A percentile compares a stretch with the other conserved stretches of the same genome.
Evolutionary conservation across 1,140 invertebrate genomes (phyloP).

Genomic region (Augochlora pura): DNA sequence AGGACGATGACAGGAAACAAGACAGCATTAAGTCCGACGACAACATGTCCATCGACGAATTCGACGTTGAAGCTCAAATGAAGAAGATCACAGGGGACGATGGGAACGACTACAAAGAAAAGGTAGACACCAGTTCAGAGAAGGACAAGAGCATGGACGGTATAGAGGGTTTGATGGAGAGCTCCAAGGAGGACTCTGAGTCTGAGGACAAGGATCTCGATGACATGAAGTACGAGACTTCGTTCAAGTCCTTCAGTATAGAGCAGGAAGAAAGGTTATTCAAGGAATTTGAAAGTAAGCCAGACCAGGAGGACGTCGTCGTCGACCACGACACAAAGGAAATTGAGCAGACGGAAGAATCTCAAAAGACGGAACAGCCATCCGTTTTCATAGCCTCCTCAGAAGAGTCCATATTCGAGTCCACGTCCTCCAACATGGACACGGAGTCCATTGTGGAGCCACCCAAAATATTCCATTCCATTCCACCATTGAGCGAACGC

Average conservation of each 20-base stretch:
- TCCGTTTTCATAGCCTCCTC: constrained; percentile 36
- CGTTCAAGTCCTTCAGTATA: constrained; percentile 64
- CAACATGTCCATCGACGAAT: constrained; percentile 74
- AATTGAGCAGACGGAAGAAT: constrained; percentile 25
- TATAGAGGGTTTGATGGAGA: constrained; percentile 77
- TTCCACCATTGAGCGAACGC: constrained; percentile 76
- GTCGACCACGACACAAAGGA: constrained; percentile 29
- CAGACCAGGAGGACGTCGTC: not conserved
- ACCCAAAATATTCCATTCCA: constrained; percentile 71
- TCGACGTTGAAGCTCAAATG: constrained; percentile 78
- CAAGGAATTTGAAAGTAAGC: constrained; percentile 37
- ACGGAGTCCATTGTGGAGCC: constrained; percentile 56
- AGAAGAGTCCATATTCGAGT: constrained; percentile 69
- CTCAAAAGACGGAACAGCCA: constrained; percentile 37
- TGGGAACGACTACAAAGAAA: constrained; percentile 76
- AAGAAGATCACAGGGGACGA: constrained; percentile 77
- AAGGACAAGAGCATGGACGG: constrained; percentile 76
- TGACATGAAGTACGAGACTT: constrained; percentile 60
- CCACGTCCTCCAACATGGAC: constrained; percentile 64
- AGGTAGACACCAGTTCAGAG: constrained; percentile 68
- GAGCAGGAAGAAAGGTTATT: constrained; percentile 33
- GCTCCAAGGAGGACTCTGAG: constrained; percentile 77
- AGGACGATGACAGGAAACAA: constrained; percentile 37
- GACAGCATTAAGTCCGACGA: constrained; percentile 62
- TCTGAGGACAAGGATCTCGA: constrained; percentile 72